Evolutionary conservation across 92 coral and sea anemone species (phyloP), one percentile per base, ranked within the genome.

Genomic region (Actinostola sp.): DNA sequence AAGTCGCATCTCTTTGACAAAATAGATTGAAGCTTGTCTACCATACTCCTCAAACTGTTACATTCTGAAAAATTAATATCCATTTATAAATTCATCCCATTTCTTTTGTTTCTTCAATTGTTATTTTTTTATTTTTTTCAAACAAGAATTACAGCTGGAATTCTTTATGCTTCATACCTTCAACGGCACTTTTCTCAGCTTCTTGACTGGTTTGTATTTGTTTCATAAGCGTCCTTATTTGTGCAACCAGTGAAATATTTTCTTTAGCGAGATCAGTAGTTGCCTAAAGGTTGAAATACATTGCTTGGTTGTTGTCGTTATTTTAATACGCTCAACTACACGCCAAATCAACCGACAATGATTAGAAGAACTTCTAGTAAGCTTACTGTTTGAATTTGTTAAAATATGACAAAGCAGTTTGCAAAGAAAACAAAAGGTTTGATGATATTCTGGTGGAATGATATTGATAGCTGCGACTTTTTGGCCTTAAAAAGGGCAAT

Each of bases 1-100:
- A 91, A 63, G 75, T 88, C 89, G 68, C 97, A 88, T 65, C 97
- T 84, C 71, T 88, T 84, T 0, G 90, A 84, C 8, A 94, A 36
- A 66, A 88, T 83, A 17, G 29, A 78, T 81, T 94, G 98, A 4
- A 94, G 87, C 63, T 84, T 85, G 70, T 91, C 90, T 29, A 92
- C 90, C 89, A 94, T 91, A 35, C 82, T 58, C 66, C 84, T 73
- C 39, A 94, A 83, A 44, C 79, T 92, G 63, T 60, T 82, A 35
- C 85, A 72, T 57, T 91, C 98, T 94, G 33, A n/a, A 17, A 0
- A 24, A 67, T 42, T 38, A 38, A 34, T n/a, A 2, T n/a, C n/a
- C n/a, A n/a, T n/a, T n/a, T n/a, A 57, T 1, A 9, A 19, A 23
- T 15, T 21, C 11, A 53, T 34, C 11, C 29, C 14, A 24, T 11